Evolutionary conservation across 1,140 invertebrate genomes (phyloP), one percentile per base, ranked within the genome.

Genomic region (Sycophila sp.): DNA sequence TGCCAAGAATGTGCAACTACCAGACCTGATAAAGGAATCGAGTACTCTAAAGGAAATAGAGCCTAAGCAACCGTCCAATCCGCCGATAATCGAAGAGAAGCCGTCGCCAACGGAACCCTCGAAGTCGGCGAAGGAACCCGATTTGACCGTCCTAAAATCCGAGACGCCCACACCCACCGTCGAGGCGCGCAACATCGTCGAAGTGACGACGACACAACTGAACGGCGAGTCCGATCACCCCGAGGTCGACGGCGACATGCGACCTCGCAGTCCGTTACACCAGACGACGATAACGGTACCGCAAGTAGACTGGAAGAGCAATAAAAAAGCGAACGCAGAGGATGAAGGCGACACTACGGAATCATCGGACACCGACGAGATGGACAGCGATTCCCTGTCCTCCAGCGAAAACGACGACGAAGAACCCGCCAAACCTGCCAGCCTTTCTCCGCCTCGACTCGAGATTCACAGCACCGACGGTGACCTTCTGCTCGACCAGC

Each of bases 211-310:
- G 6, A 42, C 38, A 11, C 62, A 55, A 73, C 63, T 11, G 56
- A 78, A 38, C 32, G 75, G 19, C 71, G 64, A 51, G 74, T 75
- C 1, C n/a, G 65, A 71, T 47, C 34, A 30, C n/a, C 1, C 10
- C 1, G 13, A 69, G 5, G 11, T 49, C 72, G 72, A 10, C 68
- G 76, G 24, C 53, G 74, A 19, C 69, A 83, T 83, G 72, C 68
- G 90, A 71, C 85, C 90, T 49, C 77, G 86, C 64, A 89, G 89
- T 81, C 89, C 89, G 1, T 79, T 88, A 0, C 88, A 91, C 62
- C 90, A 91, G 78, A 90, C 89, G 0, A 87, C 87, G 0, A 90
- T 90, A 19, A 83, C 90, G 32, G 90, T 91, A 0, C 90, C 90
- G 0, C 87, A 91, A 65, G 89, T 92, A 22, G 87, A 90, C 19